phyloP scores from a whole-genome alignment of 2,113 vertebrate genomes.

The Syngnathoides biaculeatus region DNA sequence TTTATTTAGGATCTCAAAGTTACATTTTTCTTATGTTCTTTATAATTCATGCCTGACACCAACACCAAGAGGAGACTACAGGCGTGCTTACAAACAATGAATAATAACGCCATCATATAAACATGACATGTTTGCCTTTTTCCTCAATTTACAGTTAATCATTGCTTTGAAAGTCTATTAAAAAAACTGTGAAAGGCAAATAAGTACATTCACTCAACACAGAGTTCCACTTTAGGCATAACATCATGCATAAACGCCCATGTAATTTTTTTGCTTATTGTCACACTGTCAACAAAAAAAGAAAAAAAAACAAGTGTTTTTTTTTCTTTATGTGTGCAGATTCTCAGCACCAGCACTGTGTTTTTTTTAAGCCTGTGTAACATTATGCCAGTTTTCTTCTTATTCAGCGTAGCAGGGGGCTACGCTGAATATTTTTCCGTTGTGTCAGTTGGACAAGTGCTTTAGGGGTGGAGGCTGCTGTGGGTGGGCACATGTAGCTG shows the following conservation, averaged over 20 bases:
- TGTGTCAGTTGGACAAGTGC: conserved; percentile 14
- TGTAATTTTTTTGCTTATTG: too few species aligned
- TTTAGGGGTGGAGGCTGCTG: conserved; percentile 1
- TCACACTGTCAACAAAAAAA: too few species aligned
- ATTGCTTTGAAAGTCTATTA: not conserved
- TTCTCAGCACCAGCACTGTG: too few species aligned
- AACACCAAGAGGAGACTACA: not conserved
- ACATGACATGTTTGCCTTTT: not conserved
- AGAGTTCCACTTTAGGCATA: not conserved
- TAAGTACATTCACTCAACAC: not conserved
- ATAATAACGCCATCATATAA: not conserved
- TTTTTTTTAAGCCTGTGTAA: too few species aligned
- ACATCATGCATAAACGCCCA: too few species aligned
- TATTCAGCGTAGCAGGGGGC: not conserved
- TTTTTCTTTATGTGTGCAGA: too few species aligned
- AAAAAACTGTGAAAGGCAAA: not conserved
- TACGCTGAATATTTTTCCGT: too few species aligned
- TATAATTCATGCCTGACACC: too few species aligned
- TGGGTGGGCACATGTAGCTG: conserved; percentile 25
- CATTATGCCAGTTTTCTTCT: too few species aligned
- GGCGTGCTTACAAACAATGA: not conserved
- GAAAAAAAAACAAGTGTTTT: too few species aligned
- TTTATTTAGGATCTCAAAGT: too few species aligned
- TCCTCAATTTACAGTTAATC: not conserved
- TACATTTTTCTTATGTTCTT: too few species aligned